Percentiles rank a stretch among this genome's conserved stretches.
Evolutionary conservation across 2,113 vertebrate genomes (phyloP).

Genomic region (Periophthalmus modestus): DNA sequence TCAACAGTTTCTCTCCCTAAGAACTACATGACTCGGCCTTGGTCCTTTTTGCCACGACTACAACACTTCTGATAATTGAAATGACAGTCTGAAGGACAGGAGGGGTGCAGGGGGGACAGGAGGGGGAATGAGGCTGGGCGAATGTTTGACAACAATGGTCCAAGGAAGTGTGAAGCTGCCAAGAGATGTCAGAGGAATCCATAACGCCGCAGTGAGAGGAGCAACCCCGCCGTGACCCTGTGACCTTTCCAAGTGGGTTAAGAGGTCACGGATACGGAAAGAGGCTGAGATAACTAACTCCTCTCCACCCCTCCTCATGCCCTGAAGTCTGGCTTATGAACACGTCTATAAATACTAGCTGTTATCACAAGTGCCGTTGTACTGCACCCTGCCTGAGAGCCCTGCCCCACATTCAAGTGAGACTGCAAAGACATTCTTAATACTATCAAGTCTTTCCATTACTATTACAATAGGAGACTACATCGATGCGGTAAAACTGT

Average conservation of each 20-base stretch:
- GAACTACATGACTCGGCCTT: neutral
- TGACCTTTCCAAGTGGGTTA: slow-evolving; percentile 68
- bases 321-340: slow-evolving; percentile 17
- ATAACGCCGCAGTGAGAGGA: slow-evolving; percentile 8
- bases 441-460: neutral
- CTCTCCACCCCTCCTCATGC: slow-evolving; percentile 45
- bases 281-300: slow-evolving; percentile 57
- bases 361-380: slow-evolving; percentile 54
- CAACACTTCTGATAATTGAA: slow-evolving; percentile 16
- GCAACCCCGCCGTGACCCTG: slow-evolving; percentile 30
- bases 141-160: slow-evolving; percentile 39
- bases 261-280: slow-evolving; percentile 68
- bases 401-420: slow-evolving; percentile 64
- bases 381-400: slow-evolving; percentile 41
- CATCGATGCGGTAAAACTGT: neutral
- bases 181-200: slow-evolving; percentile 12
- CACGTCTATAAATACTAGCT: slow-evolving; percentile 70
- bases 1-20: neutral
- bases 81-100: slow-evolving; percentile 41
- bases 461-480: neutral
- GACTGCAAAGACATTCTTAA: slow-evolving; percentile 11
- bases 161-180: slow-evolving; percentile 38
- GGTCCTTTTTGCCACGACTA: neutral
- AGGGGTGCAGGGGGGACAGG: neutral
- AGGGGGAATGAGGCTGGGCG: slow-evolving; percentile 8